Conservation (phyloP, 1,140 invertebrate species). For the Drosophila mojavensis region DNA sequence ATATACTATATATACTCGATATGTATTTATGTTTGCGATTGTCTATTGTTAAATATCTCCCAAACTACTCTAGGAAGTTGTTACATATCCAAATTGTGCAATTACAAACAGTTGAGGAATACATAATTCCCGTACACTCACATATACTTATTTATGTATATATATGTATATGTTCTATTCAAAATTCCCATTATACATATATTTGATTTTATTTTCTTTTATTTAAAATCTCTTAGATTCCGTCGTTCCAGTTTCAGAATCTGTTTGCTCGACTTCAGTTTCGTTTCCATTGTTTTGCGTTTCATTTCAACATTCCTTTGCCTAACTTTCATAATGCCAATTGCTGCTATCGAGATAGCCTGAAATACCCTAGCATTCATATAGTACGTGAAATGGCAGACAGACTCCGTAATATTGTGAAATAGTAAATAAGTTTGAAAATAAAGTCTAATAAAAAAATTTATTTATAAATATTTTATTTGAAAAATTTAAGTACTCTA, state of each 20-base stretch:
- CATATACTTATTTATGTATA: too few species aligned
- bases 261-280: too few species aligned
- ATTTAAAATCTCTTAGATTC: background rate
- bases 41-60: constrained; percentile 16
- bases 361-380: constrained; percentile 3
- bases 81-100: constrained; percentile 31
- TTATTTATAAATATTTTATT: background rate
- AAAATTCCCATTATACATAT: background rate
- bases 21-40: background rate
- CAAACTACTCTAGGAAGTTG: constrained; percentile 4
- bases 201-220: background rate
- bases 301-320: too few species aligned
- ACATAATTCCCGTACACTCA: too few species aligned
- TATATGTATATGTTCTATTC: background rate
- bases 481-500: constrained; percentile 22
- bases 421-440: constrained; percentile 38
- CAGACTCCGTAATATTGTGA: constrained; percentile 41
- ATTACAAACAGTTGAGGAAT: background rate
- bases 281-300: too few species aligned
- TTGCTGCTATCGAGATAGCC: background rate
- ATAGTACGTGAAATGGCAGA: constrained; percentile 15
- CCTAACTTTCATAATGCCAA: background rate
- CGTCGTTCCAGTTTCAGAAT: too few species aligned
- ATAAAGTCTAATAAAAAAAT: constrained; percentile 22
- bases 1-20: background rate